Conservation (phyloP, 1,140 invertebrate species). For the Ditylenchus dipsaci region DNA sequence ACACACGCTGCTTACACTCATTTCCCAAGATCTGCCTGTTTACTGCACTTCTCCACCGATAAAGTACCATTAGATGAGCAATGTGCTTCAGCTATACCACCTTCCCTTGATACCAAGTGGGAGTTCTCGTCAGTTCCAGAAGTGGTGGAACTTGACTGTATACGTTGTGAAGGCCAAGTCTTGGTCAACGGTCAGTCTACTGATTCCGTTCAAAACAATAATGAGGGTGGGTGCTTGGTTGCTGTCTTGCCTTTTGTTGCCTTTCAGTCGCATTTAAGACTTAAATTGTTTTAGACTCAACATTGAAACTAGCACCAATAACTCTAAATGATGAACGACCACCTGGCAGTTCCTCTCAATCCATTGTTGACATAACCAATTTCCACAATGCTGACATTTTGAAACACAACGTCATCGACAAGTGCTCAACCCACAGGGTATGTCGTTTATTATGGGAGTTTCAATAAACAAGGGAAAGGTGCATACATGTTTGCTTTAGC, state of each 20-base stretch:
- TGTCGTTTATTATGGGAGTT: neutral
- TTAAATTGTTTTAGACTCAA: neutral
- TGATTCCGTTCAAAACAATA: neutral
- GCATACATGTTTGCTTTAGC: conserved; percentile 14
- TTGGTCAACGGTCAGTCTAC: neutral
- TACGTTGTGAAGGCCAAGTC: conserved; percentile 33
- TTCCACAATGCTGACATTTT: neutral
- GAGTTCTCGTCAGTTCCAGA: conserved; percentile 48
- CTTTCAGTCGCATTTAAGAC: too few species aligned
- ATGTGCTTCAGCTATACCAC: conserved; percentile 3
- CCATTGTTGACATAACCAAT: neutral
- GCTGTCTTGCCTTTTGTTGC: too few species aligned
- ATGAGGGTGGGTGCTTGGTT: too few species aligned
- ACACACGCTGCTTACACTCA: conserved; percentile 53
- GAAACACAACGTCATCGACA: conserved; percentile 3
- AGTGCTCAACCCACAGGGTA: conserved; percentile 38
- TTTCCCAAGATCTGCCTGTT: conserved; percentile 54
- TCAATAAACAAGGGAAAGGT: too few species aligned
- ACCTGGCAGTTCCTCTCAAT: neutral
- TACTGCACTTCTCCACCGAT: conserved; percentile 45
- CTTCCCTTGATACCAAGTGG: conserved; percentile 32
- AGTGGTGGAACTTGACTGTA: conserved; percentile 49
- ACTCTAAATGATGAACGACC: neutral
- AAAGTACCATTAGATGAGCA: conserved; percentile 14
- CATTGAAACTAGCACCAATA: neutral